These are phyloP conservation scores for Ceratosolen solmsi DNA, from an alignment of 1,140 invertebrate species.

Conservation along the genomic window DNA sequence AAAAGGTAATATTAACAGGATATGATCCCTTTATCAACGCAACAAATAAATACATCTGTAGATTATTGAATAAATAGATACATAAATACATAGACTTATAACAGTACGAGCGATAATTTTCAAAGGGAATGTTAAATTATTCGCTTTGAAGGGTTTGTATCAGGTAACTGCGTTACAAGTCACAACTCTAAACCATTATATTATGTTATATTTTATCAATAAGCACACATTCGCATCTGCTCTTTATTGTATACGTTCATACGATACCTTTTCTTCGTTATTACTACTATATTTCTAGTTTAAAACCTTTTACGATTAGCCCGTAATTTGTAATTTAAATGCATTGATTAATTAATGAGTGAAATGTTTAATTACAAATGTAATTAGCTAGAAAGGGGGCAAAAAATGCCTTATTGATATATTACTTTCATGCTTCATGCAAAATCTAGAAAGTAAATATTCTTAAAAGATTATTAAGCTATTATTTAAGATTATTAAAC, in stretches of 20 bases:
- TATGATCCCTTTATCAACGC: too few relatives aligned
- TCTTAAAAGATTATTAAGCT: background rate
- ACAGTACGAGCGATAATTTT: too few relatives aligned
- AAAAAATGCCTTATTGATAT: constrained; percentile 15
- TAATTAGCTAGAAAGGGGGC: constrained; percentile 30
- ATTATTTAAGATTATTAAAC: constrained; percentile 4
- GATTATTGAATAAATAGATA: constrained; percentile 62
- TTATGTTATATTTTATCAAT: constrained; percentile 50
- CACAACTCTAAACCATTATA: constrained; percentile 52
- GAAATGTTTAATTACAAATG: constrained; percentile 43
- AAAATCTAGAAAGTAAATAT: constrained; percentile 24
- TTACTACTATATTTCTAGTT: background rate
- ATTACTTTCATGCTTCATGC: background rate
- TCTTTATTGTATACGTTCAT: constrained; percentile 6
- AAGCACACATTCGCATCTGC: background rate
- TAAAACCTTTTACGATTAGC: background rate
- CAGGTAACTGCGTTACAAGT: constrained; percentile 59
- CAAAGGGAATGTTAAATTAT: constrained; percentile 54
- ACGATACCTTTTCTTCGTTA: background rate
- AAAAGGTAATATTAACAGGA: too few relatives aligned
- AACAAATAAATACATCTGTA: constrained; percentile 61
- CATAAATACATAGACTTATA: constrained; percentile 55
- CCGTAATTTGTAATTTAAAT: constrained; percentile 45
- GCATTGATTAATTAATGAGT: constrained; percentile 39
- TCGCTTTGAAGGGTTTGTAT: constrained; percentile 54